phyloP scores from a whole-genome alignment of 2,888 invertebrate genomes.

The Pegoplata infirma region DNA sequence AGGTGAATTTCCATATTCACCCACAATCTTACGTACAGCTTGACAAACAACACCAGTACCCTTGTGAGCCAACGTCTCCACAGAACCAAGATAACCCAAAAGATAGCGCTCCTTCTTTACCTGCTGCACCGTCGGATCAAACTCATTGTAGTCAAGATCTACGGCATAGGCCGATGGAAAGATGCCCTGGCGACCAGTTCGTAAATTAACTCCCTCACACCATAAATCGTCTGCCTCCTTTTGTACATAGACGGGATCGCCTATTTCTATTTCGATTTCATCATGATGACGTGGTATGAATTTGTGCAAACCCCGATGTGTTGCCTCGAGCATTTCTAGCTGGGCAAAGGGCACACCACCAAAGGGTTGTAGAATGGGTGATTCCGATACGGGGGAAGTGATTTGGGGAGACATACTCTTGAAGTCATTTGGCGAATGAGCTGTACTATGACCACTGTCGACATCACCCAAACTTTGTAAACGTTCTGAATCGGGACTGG shows the following conservation, averaged over 20 bases:
- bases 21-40: slow-evolving; percentile 92
- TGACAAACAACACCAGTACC: slow-evolving; percentile 97
- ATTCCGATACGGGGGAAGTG: slow-evolving; percentile 82
- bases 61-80: slow-evolving; percentile 97
- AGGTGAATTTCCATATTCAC: slow-evolving; percentile 84
- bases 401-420: slow-evolving; percentile 88
- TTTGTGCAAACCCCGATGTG: slow-evolving; percentile 96
- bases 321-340: slow-evolving; percentile 92
- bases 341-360: slow-evolving; percentile 89
- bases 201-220: slow-evolving; percentile 98
- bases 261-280: slow-evolving; percentile 97
- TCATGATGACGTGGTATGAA: slow-evolving; percentile 97
- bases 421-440: slow-evolving; percentile 93
- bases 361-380: slow-evolving; percentile 83
- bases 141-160: slow-evolving; percentile 97
- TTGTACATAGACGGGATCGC: slow-evolving; percentile 97
- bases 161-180: slow-evolving; percentile 98
- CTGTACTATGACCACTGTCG: slow-evolving; percentile 94
- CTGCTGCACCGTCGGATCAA: slow-evolving; percentile 91
- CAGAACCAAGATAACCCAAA: slow-evolving; percentile 96
- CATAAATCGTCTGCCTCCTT: slow-evolving; percentile 98
- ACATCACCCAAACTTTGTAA: slow-evolving; percentile 86
- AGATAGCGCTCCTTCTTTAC: slow-evolving; percentile 92
- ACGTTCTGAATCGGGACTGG: slow-evolving; percentile 91
- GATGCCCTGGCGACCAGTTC: slow-evolving; percentile 95